These are phyloP conservation scores for Plestiodon gilberti DNA, from an alignment of 2,113 vertebrate species.

Conservation along the genomic window DNA sequence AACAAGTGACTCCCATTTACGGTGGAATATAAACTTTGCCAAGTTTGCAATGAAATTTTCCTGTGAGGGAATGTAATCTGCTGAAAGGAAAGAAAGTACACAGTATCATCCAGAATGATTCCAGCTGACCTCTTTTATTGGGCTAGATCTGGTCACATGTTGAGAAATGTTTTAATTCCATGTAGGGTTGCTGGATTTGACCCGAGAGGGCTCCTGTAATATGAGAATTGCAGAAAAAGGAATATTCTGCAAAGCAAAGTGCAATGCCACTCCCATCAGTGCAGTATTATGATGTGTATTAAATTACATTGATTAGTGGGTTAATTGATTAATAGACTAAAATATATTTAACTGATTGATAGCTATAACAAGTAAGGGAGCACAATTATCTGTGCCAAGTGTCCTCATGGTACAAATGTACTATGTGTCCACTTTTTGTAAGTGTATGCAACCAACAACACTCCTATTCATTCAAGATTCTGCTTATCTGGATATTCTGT, in stretches of 20 bases:
- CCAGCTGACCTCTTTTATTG: background rate
- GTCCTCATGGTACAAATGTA: no score
- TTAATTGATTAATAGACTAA: no score
- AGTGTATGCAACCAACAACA: no score
- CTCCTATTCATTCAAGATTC: no score
- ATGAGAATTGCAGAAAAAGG: background rate
- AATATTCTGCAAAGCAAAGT: background rate
- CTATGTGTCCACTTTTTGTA: no score
- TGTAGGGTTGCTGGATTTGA: background rate
- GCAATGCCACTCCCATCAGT: background rate
- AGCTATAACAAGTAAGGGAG: no score
- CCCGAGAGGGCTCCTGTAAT: background rate
- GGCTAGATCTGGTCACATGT: background rate
- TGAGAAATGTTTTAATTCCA: background rate
- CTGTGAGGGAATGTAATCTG: background rate
- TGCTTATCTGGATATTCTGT: no score
- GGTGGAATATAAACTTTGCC: background rate
- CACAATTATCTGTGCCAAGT: no score
- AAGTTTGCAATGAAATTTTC: background rate
- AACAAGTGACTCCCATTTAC: background rate
- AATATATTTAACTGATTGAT: no score
- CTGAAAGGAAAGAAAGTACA: background rate
- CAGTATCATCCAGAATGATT: background rate
- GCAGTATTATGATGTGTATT: background rate
- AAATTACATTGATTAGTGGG: background rate